Base-by-base conservation (phyloP, 2,888 invertebrate genomes). In the Chymomyza amoena region DNA sequence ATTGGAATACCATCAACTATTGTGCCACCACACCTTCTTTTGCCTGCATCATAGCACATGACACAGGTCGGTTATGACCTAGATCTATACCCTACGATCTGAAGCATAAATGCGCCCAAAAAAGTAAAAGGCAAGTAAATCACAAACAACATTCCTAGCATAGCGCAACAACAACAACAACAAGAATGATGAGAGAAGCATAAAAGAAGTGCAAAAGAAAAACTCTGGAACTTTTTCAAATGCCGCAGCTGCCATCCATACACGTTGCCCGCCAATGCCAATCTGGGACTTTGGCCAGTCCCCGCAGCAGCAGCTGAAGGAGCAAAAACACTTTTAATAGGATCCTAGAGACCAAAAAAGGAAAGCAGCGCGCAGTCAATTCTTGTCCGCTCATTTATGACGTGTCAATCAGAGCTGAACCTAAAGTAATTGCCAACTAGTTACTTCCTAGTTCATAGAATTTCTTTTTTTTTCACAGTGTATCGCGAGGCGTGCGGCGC, bases 111-210 rank as follows among this genome's bases (percentile, higher is more conserved):
- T n/a, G 51, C 25, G 51, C 9, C 62, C n/a, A 6, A 25, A 32
- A 32, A 45, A 51, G 45, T 60, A 69, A 73, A 68, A 51, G 60
- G 56, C 57, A 71, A 66, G 66, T 74, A 83, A 83, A 83, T 83
- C 85, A 83, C 77, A 83, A 83, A 78, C 83, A 83, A 75, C 79
- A 83, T 83, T 85, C 83, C 79, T n/a, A 62, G 59, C 74, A 76
- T 78, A 70, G 68, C 80, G 68, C 60, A 70, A 56, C 51, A 39
- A 64, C 54, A 50, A 39, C 20, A 36, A 28, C 62, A 16, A 16
- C 16, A 28, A 32, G 36, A 28, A 39, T n/a, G 18, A 54, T 0
- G 25, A 57, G 25, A 10, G 15, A 13, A 28, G 28, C 57, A 16
- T 25, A 6, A 57, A 57, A 15, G 57, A 57, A 50, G 20, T 50